Percentiles rank a stretch among this genome's conserved stretches.
These are phyloP conservation scores for Oxyura jamaicensis DNA, from an alignment of 2,113 vertebrate species.

Conservation along the genomic window DNA sequence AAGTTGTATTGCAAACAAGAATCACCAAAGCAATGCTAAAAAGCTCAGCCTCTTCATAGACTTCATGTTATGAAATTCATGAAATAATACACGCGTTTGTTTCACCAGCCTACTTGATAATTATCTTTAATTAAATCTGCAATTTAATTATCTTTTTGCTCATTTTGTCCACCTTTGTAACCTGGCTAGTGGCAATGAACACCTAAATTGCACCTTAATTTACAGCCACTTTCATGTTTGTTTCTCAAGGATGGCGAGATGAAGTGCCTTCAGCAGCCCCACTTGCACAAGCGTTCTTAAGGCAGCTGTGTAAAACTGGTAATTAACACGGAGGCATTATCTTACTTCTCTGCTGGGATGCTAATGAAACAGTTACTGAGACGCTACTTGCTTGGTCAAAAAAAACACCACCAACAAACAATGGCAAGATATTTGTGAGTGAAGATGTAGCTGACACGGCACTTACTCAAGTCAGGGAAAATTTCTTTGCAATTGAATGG, in stretches of 20 bases:
- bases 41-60: background rate
- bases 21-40: background rate
- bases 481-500: background rate
- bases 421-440: background rate
- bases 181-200: background rate
- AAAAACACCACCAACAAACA: too few relatives aligned
- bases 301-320: background rate
- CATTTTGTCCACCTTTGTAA: background rate
- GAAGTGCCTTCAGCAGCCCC: background rate
- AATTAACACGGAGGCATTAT: background rate
- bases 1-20: background rate
- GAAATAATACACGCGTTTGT: background rate
- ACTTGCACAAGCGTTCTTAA: background rate
- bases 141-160: background rate
- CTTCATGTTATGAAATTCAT: background rate
- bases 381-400: background rate
- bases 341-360: background rate
- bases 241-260: background rate
- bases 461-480: background rate
- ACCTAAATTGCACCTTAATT: background rate
- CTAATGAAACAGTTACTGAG: background rate
- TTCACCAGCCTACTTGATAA: background rate
- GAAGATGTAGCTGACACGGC: background rate
- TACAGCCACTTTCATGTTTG: slow-evolving; percentile 18
- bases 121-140: slow-evolving; percentile 36